Evolutionary conservation across 2,113 vertebrate species (phyloP).

Genomic region (Chaetodon auriga): DNA sequence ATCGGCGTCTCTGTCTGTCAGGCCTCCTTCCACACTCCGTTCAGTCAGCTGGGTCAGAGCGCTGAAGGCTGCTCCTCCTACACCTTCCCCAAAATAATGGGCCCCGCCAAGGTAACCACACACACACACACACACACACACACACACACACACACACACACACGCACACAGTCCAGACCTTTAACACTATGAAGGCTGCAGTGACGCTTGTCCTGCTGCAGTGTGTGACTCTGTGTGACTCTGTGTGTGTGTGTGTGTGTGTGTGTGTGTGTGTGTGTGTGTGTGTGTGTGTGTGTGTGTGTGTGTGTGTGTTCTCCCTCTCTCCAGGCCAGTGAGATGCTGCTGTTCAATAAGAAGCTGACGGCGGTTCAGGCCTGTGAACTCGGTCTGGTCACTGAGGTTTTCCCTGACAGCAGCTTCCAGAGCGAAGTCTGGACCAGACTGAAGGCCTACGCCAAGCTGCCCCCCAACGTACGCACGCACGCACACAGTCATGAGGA

Average conservation of each 20-base stretch:
- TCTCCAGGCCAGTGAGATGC: constrained; percentile 89
- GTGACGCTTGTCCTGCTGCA: too few species aligned
- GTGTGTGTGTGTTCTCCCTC: neutral
- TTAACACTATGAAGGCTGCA: too few species aligned
- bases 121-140: neutral
- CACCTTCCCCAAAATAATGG: constrained; percentile 76
- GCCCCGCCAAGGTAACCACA: constrained; percentile 57
- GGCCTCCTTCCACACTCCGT: constrained; percentile 78
- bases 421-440: constrained; percentile 91
- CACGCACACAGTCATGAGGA: constrained; percentile 52
- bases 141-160: neutral
- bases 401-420: constrained; percentile 91
- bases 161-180: neutral
- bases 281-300: too few species aligned
- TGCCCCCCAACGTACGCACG: constrained; percentile 88
- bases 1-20: neutral
- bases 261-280: too few species aligned
- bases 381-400: constrained; percentile 90
- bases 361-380: constrained; percentile 90
- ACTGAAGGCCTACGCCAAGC: constrained; percentile 86
- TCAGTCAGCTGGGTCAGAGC: constrained; percentile 78
- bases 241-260: too few species aligned
- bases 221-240: too few species aligned
- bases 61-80: constrained; percentile 79
- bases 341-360: constrained; percentile 94